phyloP scores from a whole-genome alignment of 23 tunicate genomes.

The Clavelina lepadiformis region DNA sequence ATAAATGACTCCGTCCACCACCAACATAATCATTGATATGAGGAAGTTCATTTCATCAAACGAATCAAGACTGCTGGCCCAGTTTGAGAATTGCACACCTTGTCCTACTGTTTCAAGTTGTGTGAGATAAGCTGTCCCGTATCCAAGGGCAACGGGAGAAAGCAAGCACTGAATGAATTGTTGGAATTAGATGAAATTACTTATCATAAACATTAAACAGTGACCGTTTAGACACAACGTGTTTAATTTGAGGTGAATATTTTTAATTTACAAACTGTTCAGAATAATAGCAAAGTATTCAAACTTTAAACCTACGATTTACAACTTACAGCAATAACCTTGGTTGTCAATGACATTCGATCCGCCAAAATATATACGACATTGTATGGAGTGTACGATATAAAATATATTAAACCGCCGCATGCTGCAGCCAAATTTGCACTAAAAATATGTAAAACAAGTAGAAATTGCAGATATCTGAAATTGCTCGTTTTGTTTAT shows the following conservation, averaged over 20 bases:
- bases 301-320: no score
- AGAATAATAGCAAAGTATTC: not conserved
- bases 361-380: constrained; percentile 45
- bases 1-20: constrained; percentile 72
- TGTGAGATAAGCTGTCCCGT: constrained; percentile 67
- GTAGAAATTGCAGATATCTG: not conserved
- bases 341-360: constrained; percentile 34
- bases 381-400: constrained; percentile 83
- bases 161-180: constrained; percentile 44
- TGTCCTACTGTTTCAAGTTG: constrained; percentile 63
- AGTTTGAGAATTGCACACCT: constrained; percentile 69
- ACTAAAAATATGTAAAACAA: constrained; percentile 2
- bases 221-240: not conserved
- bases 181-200: not conserved
- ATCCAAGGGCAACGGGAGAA: constrained; percentile 82
- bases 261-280: not conserved
- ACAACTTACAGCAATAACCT: constrained; percentile 37
- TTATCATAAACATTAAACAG: not conserved
- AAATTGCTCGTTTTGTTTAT: no score
- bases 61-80: constrained; percentile 62
- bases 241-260: no score
- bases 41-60: constrained; percentile 45
- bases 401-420: constrained; percentile 84
- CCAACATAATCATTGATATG: constrained; percentile 52
- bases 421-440: constrained; percentile 91